phyloP scores from a whole-genome alignment of 2,113 vertebrate genomes.

The Lanius ludovicianus region DNA sequence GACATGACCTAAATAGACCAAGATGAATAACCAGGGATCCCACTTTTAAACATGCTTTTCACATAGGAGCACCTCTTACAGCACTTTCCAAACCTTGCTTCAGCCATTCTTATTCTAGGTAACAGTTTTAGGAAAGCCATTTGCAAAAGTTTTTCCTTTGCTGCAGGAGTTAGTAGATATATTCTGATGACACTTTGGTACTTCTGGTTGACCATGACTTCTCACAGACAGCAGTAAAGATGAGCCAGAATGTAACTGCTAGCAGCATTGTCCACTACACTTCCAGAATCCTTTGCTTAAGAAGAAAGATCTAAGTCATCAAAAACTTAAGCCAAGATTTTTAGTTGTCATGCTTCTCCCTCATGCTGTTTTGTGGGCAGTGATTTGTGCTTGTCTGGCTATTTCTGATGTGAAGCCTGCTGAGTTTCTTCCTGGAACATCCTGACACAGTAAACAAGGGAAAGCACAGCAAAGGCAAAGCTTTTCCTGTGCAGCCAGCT shows the following conservation, averaged over 20 bases:
- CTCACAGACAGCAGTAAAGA: neutral
- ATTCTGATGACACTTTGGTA: neutral
- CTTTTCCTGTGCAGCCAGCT: constrained; percentile 71
- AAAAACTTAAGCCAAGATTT: neutral
- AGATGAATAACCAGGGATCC: neutral
- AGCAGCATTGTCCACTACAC: neutral
- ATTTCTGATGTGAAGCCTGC: constrained; percentile 6
- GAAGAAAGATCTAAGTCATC: neutral
- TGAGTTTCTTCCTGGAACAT: constrained; percentile 57
- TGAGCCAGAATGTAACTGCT: neutral
- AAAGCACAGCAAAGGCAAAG: constrained; percentile 45
- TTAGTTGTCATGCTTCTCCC: neutral
- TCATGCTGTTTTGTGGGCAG: neutral
- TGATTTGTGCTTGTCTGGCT: neutral
- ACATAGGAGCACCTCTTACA: neutral
- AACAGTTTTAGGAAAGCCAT: neutral
- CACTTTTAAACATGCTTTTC: neutral
- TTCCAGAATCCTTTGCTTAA: neutral
- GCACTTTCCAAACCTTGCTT: neutral
- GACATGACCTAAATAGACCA: neutral
- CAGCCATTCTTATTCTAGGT: neutral
- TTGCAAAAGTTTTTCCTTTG: neutral
- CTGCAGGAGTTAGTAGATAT: neutral
- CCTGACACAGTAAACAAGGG: constrained; percentile 56
- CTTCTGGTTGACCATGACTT: neutral